Conservation (phyloP, 2,888 invertebrate genomes). For the Coronaproctus castanopsis region DNA sequence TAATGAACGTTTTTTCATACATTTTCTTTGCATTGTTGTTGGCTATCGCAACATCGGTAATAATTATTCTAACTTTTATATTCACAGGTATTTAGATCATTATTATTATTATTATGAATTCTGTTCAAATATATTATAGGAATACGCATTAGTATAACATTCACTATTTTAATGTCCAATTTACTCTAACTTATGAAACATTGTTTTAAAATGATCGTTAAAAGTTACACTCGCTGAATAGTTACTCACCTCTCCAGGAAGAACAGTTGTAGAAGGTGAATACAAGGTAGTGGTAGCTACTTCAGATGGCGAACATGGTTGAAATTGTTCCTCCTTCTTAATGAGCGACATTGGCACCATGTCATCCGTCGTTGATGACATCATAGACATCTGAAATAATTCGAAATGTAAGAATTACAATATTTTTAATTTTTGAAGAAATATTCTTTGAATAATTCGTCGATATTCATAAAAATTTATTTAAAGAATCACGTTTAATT, state of each 20-base stretch:
- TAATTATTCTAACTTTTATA: too few relatives aligned
- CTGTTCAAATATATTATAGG: too few relatives aligned
- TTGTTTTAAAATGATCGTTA: too few relatives aligned
- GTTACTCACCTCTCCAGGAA: slow-evolving; percentile 27
- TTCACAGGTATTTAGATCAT: too few relatives aligned
- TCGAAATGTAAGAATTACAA: not conserved
- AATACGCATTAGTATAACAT: too few relatives aligned
- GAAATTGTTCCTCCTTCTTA: slow-evolving; percentile 39
- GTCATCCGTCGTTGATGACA: slow-evolving; percentile 30
- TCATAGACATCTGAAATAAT: slow-evolving; percentile 27
- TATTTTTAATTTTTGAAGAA: not conserved
- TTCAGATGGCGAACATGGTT: slow-evolving; percentile 29
- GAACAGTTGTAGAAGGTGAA: slow-evolving; percentile 33
- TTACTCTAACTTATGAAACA: too few relatives aligned
- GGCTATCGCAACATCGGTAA: too few relatives aligned
- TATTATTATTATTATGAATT: too few relatives aligned
- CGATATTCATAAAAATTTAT: not conserved
- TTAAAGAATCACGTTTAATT: not conserved
- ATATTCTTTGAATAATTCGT: not conserved
- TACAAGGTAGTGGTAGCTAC: slow-evolving; percentile 34
- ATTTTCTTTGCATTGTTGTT: too few relatives aligned
- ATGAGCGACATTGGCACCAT: slow-evolving; percentile 27
- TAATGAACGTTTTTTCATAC: too few relatives aligned
- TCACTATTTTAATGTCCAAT: too few relatives aligned
- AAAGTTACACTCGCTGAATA: too few relatives aligned